Percentiles rank a stretch among this genome's conserved stretches.
Conservation (phyloP, 2,888 invertebrate species). For the Protonemura montana region DNA sequence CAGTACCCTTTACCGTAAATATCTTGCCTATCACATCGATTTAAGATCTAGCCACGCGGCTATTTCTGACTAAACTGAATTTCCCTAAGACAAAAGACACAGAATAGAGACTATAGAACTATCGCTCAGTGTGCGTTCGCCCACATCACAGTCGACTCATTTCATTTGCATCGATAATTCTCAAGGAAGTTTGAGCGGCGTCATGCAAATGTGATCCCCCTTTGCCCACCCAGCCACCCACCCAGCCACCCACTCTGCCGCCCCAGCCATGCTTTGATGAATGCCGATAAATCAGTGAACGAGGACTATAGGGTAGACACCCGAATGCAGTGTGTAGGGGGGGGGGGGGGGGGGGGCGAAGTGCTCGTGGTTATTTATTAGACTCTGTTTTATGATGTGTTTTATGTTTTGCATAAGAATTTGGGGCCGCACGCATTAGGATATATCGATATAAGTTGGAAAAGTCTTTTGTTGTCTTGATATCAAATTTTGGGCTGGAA, state of each 20-base stretch:
- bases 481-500: not conserved
- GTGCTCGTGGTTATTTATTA: constrained; percentile 12
- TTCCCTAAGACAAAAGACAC: too few relatives aligned
- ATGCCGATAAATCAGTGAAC: constrained; percentile 50
- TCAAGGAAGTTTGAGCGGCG: constrained; percentile 51
- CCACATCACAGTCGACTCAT: constrained; percentile 45
- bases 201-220: constrained; percentile 49
- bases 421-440: not conserved
- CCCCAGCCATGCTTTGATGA: constrained; percentile 47
- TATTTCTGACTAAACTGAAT: too few relatives aligned
- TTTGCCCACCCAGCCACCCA: constrained; percentile 21
- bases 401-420: constrained; percentile 30
- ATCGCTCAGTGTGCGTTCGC: constrained; percentile 25
- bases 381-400: constrained; percentile 21
- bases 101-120: too few relatives aligned
- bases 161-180: constrained; percentile 51
- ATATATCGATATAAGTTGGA: not conserved
- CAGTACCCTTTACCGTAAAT: too few relatives aligned
- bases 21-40: too few relatives aligned
- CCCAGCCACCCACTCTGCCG: constrained; percentile 15
- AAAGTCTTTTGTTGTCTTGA: not conserved
- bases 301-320: constrained; percentile 19
- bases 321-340: not conserved
- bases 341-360: not conserved
- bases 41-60: too few relatives aligned